Base-by-base conservation (phyloP, 1,140 invertebrate genomes). In the Solenopsis fugax region DNA sequence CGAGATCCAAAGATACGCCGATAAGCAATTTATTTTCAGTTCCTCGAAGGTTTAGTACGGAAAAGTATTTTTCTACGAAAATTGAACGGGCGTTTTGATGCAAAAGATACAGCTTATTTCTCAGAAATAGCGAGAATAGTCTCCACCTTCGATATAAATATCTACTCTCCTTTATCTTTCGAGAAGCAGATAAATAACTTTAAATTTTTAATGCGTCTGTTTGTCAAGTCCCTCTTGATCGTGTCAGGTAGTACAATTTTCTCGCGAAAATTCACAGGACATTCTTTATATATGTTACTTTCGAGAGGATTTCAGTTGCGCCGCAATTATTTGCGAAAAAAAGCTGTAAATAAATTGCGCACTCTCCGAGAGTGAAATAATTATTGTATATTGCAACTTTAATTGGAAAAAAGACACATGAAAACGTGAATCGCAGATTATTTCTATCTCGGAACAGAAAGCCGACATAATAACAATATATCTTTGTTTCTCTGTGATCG, bases 21-120 rank as follows among this genome's bases (percentile, higher is more conserved):
- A 82, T 73, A 58, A 82, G 80, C 67, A 73, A 82, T 58, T 73
- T 82, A 82, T 58, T 82, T 73, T 82, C 12, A 48, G 37, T 58
- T 58, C 10, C n/a, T 21, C 3, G 41, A 1, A n/a, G 60, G 45
- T 34, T 72, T 60, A 45, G 5, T 6, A 16, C 3, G 6, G 21
- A 71, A 81, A 71, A 34, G n/a, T 69, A 82, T 73, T 73, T 58
- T 73, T 58, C 67, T 34, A n/a, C 2, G 24, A 73, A 73, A 82
- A 73, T 58, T 71, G 67, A 72, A 72, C 52, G 21, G 24, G 21
- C 45, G 4, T 58, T 34, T 48, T 18, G 52, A 81, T 45, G 65
- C 37, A 56, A 82, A 34, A 29, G 52, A 72, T 58, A 58, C 52
- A 62, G 65, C 18, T 82, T 82, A 82, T 73, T 45, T 34, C 50